A percentile compares a stretch with the other conserved stretches of the same genome.
Evolutionary conservation across 1,140 invertebrate genomes (phyloP).

Genomic region (Trachymyrmex cornetzi): DNA sequence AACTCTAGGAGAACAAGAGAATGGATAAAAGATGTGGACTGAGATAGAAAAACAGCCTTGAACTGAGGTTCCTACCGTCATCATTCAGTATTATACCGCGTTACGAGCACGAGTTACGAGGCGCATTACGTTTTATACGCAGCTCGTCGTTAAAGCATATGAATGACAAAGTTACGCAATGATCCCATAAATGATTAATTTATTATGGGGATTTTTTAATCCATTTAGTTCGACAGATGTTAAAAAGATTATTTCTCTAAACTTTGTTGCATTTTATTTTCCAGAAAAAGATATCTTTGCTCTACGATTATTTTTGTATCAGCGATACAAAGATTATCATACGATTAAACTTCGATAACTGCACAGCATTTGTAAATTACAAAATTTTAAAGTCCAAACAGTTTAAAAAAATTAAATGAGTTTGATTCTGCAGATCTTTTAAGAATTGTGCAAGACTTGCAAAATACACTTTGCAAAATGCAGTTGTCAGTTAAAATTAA

Average conservation of each 20-base stretch:
- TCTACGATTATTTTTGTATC: neutral
- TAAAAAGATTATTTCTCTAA: neutral
- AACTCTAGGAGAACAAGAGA: neutral
- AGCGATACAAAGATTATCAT: no score
- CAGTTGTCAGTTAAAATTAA: neutral
- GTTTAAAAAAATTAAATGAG: neutral
- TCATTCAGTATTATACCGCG: conserved; percentile 70
- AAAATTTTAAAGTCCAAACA: neutral
- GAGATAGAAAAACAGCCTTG: conserved; percentile 75
- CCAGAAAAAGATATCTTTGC: neutral
- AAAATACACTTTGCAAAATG: neutral
- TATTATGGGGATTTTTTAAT: neutral
- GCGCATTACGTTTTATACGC: conserved; percentile 63
- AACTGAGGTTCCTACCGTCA: conserved; percentile 72
- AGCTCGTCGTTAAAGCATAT: neutral
- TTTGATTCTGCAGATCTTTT: neutral
- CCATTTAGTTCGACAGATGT: neutral
- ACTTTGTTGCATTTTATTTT: neutral
- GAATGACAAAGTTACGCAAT: conserved; percentile 4
- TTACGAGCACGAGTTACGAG: conserved; percentile 62
- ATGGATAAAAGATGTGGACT: conserved; percentile 39
- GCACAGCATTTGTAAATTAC: neutral
- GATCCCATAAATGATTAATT: neutral
- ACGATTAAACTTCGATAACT: neutral
- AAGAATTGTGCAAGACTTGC: neutral